Conservation (phyloP, 2,797 vertebrate genomes). For the Gymnothorax javanicus region DNA sequence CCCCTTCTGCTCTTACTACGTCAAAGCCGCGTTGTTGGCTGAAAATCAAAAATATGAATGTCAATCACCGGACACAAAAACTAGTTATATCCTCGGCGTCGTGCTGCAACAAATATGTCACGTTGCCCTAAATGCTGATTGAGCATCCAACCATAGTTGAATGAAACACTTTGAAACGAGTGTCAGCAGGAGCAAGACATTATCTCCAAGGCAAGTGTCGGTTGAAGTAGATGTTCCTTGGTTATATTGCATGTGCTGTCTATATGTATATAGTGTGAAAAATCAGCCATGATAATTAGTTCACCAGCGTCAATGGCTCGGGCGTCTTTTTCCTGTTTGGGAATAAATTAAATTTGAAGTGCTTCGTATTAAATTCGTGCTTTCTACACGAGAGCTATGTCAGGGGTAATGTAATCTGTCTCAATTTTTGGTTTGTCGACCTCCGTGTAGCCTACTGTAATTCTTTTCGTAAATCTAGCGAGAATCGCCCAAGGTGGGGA, state of each 20-base stretch:
- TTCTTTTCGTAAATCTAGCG: not conserved
- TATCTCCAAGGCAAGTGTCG: not conserved
- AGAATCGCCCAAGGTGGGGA: not conserved
- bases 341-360: no score
- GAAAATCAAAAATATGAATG: conserved; percentile 35
- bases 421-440: not conserved
- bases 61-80: conserved; percentile 10
- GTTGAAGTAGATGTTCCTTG: not conserved
- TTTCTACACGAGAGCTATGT: not conserved
- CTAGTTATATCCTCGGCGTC: conserved; percentile 12
- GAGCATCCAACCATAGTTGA: not conserved
- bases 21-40: conserved; percentile 54
- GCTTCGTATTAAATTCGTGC: no score
- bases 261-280: not conserved
- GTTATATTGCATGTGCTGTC: not conserved
- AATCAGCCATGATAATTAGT: no score
- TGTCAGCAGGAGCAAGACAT: not conserved
- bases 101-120: not conserved
- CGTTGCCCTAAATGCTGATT: not conserved
- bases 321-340: no score
- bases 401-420: not conserved
- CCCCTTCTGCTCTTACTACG: conserved; percentile 50
- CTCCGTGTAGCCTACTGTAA: not conserved
- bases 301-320: no score
- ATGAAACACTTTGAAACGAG: not conserved